Base-by-base conservation (phyloP, 2,797 vertebrate species). In the Paguma larvata region DNA sequence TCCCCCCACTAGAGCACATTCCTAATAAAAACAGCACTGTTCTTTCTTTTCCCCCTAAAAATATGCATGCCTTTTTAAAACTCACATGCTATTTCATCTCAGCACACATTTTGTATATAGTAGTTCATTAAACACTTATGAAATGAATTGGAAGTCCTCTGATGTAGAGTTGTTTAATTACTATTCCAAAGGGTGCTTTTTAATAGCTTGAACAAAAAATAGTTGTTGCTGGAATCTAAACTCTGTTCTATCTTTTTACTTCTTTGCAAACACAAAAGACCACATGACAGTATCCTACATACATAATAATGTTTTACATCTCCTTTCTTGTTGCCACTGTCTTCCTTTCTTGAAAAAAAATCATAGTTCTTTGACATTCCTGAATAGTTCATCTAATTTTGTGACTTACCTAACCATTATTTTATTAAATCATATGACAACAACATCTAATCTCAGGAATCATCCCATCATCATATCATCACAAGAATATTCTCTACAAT, bases 301-400 rank as follows among this genome's bases (percentile, higher is more conserved):
- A 89, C 18, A 59, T 41, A 59, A 25, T 25, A 67, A 70, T 53
- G 16, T 2, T 75, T 91, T 67, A 80, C 14, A 25, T 38, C 7
- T 95, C 30, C 23, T 73, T 93, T 80, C 44, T 18, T 89, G 3
- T 79, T 83, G 13, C 19, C 23, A n/a, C 75, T 95, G 18, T 70
- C 27, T 73, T 90, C 51, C 41, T 73, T 72, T 88, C 38, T 82
- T 85, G 23, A 85, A 95, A 94, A 94, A 63, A 32, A 86, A 85
- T 34, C 10, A 79, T 13, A 32, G 30, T 41, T 87, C 48, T 56
- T 38, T 59, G 44, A 30, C 56, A 53, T 9, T 82, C 27, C 44
- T 84, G 18, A 85, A 56, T 18, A 80, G 73, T 18, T 19, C 41
- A 5, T 59, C 11, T 48, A 34, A 23, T 63, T 86, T 62, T 89